A percentile compares a stretch with the other conserved stretches of the same genome.
phyloP scores from a whole-genome alignment of 2,888 invertebrate genomes.

The Tenthredo scrophulariae region DNA sequence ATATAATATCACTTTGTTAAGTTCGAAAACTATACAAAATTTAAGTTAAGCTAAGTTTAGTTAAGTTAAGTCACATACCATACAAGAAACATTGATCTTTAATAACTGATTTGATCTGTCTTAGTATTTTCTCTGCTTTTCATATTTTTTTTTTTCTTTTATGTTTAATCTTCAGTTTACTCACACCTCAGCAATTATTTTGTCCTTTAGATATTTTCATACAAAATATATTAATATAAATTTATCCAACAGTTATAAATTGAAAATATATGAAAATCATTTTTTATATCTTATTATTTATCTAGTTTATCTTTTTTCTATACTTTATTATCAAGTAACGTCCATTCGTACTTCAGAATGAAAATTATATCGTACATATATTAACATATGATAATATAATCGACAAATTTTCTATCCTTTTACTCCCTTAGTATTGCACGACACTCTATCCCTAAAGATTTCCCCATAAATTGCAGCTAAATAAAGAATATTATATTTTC shows the following conservation, averaged over 20 bases:
- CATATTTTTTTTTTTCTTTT: constrained; percentile 56
- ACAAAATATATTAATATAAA: constrained; percentile 10
- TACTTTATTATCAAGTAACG: not conserved
- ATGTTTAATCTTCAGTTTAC: constrained; percentile 55
- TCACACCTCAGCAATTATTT: constrained; percentile 74
- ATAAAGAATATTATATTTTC: constrained; percentile 2
- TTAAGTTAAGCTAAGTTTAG: not conserved
- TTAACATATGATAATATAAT: not conserved
- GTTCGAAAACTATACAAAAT: not conserved
- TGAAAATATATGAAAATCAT: not conserved
- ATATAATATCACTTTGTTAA: not conserved
- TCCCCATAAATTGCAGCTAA: not conserved
- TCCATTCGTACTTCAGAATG: not conserved
- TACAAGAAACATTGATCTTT: not conserved
- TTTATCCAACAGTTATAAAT: not conserved
- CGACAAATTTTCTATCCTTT: not conserved
- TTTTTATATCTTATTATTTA: not conserved
- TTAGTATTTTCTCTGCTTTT: constrained; percentile 39
- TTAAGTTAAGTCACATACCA: not conserved
- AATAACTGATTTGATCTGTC: constrained; percentile 45
- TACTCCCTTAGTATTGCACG: not conserved
- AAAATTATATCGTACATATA: not conserved
- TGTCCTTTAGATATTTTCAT: constrained; percentile 63
- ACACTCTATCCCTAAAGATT: not conserved
- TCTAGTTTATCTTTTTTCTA: not conserved